Evolutionary conservation across 2,113 vertebrate genomes (phyloP).

Genomic region (Psophia crepitans): DNA sequence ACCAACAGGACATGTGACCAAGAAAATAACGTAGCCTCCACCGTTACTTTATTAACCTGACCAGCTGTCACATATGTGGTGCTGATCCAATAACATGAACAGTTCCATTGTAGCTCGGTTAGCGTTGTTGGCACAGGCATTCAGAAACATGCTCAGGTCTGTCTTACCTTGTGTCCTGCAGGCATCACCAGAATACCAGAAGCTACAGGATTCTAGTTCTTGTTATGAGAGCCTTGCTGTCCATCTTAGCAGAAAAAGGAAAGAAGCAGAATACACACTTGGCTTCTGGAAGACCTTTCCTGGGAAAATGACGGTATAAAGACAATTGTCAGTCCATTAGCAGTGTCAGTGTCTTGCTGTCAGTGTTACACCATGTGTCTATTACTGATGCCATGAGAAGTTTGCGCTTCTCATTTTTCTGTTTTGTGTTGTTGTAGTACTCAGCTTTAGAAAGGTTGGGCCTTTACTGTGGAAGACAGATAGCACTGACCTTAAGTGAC

Average conservation of each 20-base stretch:
- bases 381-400: background rate
- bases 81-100: background rate
- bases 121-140: background rate
- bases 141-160: background rate
- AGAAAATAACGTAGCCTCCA: background rate
- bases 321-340: background rate
- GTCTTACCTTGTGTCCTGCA: slow-evolving; percentile 28
- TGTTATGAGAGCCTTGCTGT: slow-evolving; percentile 86
- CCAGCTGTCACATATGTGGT: background rate
- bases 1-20: background rate
- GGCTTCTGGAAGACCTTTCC: slow-evolving; percentile 98
- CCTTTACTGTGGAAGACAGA: background rate
- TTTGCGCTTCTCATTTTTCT: background rate
- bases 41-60: background rate
- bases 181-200: slow-evolving; percentile 88
- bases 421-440: background rate
- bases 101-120: background rate
- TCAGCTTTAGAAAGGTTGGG: background rate
- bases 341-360: background rate
- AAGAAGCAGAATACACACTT: slow-evolving; percentile 90
- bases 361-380: background rate
- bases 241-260: slow-evolving; percentile 86
- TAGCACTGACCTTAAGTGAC: background rate
- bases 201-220: slow-evolving; percentile 86
- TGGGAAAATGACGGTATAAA: slow-evolving; percentile 94